Evolutionary conservation across 2,797 vertebrate genomes (phyloP).

Genomic region (Myotis pilosus): DNA sequence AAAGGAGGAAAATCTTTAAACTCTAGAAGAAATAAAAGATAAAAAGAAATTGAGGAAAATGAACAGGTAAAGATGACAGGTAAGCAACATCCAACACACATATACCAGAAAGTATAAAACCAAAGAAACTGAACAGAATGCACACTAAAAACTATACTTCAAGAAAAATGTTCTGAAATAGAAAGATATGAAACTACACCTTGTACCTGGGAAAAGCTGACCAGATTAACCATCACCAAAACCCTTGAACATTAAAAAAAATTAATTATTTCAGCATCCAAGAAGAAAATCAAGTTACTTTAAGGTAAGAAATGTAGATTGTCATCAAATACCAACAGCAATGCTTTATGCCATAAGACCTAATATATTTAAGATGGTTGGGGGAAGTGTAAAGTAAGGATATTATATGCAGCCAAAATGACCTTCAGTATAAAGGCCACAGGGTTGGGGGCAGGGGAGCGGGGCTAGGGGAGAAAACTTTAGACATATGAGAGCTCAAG

Average conservation of each 20-base stretch:
- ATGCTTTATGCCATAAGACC: background rate
- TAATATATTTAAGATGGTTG: background rate
- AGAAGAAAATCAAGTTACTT: background rate
- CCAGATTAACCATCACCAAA: background rate
- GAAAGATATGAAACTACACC: background rate
- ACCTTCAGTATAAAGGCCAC: background rate
- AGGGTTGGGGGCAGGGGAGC: too few species aligned
- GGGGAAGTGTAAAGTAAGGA: background rate
- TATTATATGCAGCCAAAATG: constrained; percentile 6
- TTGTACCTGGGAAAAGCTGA: background rate
- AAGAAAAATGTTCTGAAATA: constrained; percentile 6
- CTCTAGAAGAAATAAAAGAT: background rate
- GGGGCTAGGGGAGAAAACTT: too few species aligned
- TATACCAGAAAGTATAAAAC: background rate
- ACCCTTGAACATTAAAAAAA: background rate
- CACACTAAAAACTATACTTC: background rate
- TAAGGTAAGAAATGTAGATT: background rate
- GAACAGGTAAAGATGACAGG: background rate
- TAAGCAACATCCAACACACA: background rate
- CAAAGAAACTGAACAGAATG: background rate
- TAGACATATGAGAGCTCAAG: background rate
- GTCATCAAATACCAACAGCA: background rate
- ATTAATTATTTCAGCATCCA: background rate
- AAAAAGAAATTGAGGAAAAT: background rate
- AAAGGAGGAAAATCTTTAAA: background rate